Evolutionary conservation across 2,797 vertebrate species (phyloP), one percentile per base, ranked within the genome.

Genomic region (Todus mexicanus): DNA sequence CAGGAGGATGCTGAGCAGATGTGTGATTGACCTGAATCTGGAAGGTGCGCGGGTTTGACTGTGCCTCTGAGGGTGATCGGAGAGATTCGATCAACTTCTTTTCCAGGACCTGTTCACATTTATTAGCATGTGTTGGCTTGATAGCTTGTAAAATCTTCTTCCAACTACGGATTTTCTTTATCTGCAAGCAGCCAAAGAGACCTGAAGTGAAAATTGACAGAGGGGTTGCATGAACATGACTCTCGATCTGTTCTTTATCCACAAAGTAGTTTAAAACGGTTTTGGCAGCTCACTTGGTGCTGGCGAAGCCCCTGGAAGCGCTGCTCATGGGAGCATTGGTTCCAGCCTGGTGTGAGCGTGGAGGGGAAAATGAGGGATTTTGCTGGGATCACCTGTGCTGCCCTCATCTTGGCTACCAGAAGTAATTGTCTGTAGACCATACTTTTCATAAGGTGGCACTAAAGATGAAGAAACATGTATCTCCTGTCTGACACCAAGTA

Each of bases 21-120:
- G 89, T 79, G 73, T 84, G 89, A 69, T 88, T 96, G 92, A 94
- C 91, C 84, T 95, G 89, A 88, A 68, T 94, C 89, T 93, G 2
- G 0, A 76, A 94, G 91, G 89, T 96, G 82, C 5, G 4, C 1
- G 1, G 35, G 74, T 91, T 81, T 84, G 66, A 68, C 66, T 91
- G 26, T 3, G 3, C 64, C 83, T 78, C 74, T 78, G 40, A 81
- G 48, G 45, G 43, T 22, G 60, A 81, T 74, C 0, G 3, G 87
- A 92, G 61, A 79, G 76, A 84, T 93, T 88, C 1, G 20, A 88
- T 91, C 73, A 91, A 11, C 76, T 63, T 72, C 73, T 78, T 92
- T 92, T 84, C 56, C 76, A 73, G 50, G 64, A 84, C 50, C 35
- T 82, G 70, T 80, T 94, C 76, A 60, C 2, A 1, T 91, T 84